Percentiles rank a stretch among this genome's conserved stretches.
Conservation (phyloP, 2,888 invertebrate species). For the Electrophaes corylata region DNA sequence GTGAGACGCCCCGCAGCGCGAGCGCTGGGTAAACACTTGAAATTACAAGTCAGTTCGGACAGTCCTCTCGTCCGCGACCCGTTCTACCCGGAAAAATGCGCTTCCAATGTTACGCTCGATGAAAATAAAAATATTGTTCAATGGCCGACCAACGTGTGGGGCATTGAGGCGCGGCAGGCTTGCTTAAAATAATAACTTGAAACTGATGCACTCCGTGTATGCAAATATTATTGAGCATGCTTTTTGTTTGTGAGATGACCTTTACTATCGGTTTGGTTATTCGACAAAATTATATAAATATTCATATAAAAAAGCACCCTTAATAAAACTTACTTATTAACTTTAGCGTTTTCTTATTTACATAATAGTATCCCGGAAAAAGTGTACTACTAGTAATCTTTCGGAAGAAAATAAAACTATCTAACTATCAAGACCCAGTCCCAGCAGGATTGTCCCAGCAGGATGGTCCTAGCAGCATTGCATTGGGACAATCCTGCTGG, state of each 20-base stretch:
- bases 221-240: constrained; percentile 24
- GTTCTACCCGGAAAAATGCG: constrained; percentile 67
- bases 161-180: constrained; percentile 29
- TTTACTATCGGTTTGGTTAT: neutral
- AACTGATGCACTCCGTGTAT: constrained; percentile 12
- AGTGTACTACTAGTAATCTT: too few species aligned
- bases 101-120: constrained; percentile 81
- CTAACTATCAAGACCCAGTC: too few species aligned
- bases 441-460: too few species aligned
- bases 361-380: neutral
- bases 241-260: neutral
- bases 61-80: constrained; percentile 48
- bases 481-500: too few species aligned
- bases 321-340: too few species aligned
- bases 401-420: too few species aligned
- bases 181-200: constrained; percentile 33
- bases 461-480: too few species aligned
- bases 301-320: neutral
- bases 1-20: constrained; percentile 74
- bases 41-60: constrained; percentile 78
- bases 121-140: constrained; percentile 69
- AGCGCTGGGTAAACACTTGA: constrained; percentile 80
- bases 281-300: neutral
- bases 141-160: constrained; percentile 49
- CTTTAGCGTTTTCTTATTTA: neutral